Conservation (phyloP, 2,113 vertebrate genomes). For the Crotophaga sulcirostris region DNA sequence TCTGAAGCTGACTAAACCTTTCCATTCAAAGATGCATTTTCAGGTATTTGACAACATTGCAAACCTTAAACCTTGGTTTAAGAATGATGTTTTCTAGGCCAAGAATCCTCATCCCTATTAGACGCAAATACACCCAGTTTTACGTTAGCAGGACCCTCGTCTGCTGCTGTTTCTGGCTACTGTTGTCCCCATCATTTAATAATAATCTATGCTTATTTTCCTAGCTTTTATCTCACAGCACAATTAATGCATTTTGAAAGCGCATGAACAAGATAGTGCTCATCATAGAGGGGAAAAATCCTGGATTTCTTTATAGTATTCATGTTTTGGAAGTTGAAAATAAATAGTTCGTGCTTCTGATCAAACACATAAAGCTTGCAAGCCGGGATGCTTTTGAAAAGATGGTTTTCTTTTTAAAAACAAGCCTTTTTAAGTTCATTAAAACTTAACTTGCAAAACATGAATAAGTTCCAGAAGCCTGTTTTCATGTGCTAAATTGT, state of each 20-base stretch:
- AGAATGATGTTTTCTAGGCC: not conserved
- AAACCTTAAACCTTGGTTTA: not conserved
- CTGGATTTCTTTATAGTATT: rapidly evolving
- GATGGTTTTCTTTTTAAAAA: not conserved
- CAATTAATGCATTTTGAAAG: not conserved
- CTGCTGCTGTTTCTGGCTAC: not conserved
- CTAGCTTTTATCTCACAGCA: not conserved
- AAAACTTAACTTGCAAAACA: not conserved
- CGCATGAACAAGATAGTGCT: not conserved
- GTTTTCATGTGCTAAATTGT: not conserved
- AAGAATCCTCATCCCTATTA: not conserved
- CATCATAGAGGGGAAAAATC: not conserved
- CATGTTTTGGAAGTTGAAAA: not conserved
- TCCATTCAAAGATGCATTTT: conserved; percentile 8
- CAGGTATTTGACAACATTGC: not conserved
- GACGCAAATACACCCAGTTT: not conserved
- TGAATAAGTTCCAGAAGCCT: not conserved
- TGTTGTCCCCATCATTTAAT: not conserved
- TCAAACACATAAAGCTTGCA: not conserved
- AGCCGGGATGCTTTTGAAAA: not conserved
- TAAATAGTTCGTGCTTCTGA: not conserved
- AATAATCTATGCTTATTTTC: not conserved
- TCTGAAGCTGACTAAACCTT: conserved; percentile 44
- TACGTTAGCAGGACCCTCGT: not conserved
- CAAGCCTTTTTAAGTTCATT: not conserved